A percentile compares a stretch with the other conserved stretches of the same genome.
These are phyloP conservation scores for Nansenia antarctica DNA, from an alignment of 2,113 vertebrate species.

Conservation along the genomic window DNA sequence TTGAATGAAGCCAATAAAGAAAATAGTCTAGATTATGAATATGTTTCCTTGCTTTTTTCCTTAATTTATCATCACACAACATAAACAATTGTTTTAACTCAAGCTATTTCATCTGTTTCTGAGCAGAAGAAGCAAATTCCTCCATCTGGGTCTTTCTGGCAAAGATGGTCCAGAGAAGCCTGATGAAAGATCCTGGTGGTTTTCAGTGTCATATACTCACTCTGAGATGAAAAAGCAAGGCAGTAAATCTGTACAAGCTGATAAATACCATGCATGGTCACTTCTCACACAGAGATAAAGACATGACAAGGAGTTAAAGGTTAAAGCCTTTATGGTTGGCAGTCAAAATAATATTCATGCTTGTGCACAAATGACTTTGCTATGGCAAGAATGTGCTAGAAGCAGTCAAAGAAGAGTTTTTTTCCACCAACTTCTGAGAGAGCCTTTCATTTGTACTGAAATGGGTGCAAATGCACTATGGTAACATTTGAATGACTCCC, in stretches of 20 bases:
- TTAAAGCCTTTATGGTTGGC: conserved; percentile 1
- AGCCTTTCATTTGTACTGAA: conserved; percentile 27
- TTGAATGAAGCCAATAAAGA: neutral
- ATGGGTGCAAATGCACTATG: conserved; percentile 29
- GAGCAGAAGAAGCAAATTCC: neutral
- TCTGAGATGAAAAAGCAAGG: neutral
- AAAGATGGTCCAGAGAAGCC: neutral
- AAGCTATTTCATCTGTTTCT: neutral
- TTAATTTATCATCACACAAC: neutral
- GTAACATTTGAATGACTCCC: conserved; percentile 49
- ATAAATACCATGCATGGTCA: neutral
- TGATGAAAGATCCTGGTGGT: neutral
- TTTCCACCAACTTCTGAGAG: conserved; percentile 13
- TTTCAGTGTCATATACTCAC: neutral
- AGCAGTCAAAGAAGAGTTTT: neutral
- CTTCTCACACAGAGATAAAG: neutral
- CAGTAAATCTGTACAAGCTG: neutral
- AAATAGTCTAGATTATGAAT: neutral
- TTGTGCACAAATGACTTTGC: neutral
- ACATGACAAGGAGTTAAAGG: neutral
- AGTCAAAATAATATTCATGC: neutral
- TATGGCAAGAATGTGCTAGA: conserved; percentile 23
- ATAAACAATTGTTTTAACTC: neutral
- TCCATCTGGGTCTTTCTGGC: neutral
- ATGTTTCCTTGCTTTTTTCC: neutral